These are phyloP conservation scores for Danio aesculapii DNA, from an alignment of 2,797 vertebrate genomes.

Conservation along the genomic window DNA sequence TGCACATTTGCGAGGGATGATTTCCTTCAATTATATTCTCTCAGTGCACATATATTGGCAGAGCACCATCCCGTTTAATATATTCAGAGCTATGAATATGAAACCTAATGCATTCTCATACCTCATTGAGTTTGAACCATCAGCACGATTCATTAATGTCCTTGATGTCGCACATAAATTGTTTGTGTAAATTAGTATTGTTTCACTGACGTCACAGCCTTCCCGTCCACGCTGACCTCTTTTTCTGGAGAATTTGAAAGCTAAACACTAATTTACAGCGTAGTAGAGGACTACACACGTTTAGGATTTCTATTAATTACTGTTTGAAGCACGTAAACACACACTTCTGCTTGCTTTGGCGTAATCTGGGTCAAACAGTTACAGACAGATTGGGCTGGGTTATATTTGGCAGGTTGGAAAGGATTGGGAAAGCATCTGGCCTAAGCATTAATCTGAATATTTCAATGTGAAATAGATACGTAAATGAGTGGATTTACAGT, in stretches of 20 bases:
- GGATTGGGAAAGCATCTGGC: conserved; percentile 79
- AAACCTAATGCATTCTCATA: neutral
- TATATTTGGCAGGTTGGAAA: conserved; percentile 74
- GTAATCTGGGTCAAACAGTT: conserved; percentile 85
- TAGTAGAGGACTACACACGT: conserved; percentile 39
- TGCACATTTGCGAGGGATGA: conserved; percentile 6
- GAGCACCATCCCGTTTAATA: conserved; percentile 9
- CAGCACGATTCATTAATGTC: conserved; percentile 1
- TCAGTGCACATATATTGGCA: neutral
- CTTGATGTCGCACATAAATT: conserved; percentile 1
- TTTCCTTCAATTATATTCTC: conserved; percentile 1
- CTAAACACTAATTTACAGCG: conserved; percentile 17
- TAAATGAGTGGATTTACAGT: conserved; percentile 68
- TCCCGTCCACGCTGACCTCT: conserved; percentile 47
- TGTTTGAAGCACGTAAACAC: conserved; percentile 59
- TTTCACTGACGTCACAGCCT: conserved; percentile 42
- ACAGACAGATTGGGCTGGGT: conserved; percentile 79
- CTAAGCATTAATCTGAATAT: conserved; percentile 76
- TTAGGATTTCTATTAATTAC: conserved; percentile 28
- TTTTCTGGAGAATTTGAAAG: conserved; percentile 18
- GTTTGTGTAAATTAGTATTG: neutral
- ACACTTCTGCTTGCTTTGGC: conserved; percentile 64
- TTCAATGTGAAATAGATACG: conserved; percentile 73
- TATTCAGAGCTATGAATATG: conserved; percentile 12
- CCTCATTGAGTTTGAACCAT: conserved; percentile 1